These are phyloP conservation scores for Regulus satrapa DNA, from an alignment of 2,113 vertebrate species.

Conservation along the genomic window DNA sequence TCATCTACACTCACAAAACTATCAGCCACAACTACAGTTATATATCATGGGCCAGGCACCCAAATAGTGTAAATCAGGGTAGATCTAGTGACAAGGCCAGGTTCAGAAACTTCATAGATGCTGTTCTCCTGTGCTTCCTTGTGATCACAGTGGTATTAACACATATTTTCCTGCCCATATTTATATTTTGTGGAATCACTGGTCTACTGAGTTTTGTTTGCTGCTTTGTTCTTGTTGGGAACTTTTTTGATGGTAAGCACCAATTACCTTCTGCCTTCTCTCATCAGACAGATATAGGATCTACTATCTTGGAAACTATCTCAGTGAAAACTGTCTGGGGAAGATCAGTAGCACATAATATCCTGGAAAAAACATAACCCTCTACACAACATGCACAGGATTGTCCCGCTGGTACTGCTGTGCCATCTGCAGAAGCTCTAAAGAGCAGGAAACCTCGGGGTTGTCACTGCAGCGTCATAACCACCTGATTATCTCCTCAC, in stretches of 20 bases:
- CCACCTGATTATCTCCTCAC: not conserved
- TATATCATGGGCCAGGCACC: not conserved
- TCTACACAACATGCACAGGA: not conserved
- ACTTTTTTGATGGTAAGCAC: not conserved
- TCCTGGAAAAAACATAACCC: not conserved
- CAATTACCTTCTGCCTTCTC: not conserved
- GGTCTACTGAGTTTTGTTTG: not conserved
- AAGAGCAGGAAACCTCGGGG: not conserved
- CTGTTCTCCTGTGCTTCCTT: not conserved
- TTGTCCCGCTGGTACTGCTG: not conserved
- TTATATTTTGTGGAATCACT: not conserved
- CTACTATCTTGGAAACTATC: not conserved
- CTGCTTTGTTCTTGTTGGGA: not conserved
- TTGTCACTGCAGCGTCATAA: not conserved
- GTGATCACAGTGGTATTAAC: not conserved
- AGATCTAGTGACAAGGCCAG: not conserved
- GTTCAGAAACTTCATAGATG: not conserved
- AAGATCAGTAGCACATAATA: not conserved
- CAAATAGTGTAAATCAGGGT: not conserved
- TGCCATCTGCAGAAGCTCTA: not conserved
- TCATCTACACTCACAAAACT: not conserved
- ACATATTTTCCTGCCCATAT: not conserved
- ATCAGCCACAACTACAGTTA: not conserved
- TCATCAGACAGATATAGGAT: not conserved
- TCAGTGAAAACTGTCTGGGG: not conserved